Base-by-base conservation (phyloP, 2,888 invertebrate species). In the Yponomeuta evonymella region DNA sequence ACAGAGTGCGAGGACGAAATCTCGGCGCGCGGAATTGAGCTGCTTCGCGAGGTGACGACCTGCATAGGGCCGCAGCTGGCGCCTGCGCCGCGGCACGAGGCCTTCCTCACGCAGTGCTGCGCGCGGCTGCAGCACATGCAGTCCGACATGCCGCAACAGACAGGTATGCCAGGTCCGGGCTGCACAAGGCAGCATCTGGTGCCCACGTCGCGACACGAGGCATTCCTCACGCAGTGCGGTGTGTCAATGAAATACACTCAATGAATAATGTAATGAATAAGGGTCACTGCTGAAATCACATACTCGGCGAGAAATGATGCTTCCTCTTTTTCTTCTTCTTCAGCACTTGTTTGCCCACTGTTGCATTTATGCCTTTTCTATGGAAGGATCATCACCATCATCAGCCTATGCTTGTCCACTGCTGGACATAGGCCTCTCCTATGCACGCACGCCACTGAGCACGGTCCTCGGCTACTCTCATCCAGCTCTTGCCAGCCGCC, bases 1-100 rank as follows among this genome's bases (percentile, higher is more conserved):
- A 96, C 98, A 33, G 95, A 96, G 76, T 97, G 98, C 76, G 95
- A 96, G 1, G 98, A 98, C 83, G 98, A 98, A 79, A 98, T 99
- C 78, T 98, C 98, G 12, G 95, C 95, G 80, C 96, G 98, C 78
- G 99, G 97, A 30, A 98, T 98, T 76, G 96, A 97, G 87, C 90
- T 99, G 76, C 90, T 99, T 73, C 96, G 97, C 79, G 98, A 98
- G 92, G 97, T 98, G 73, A 97, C 97, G 83, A 98, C 98, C 69
- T 98, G 98, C 87, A 94, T 98, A 75, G 98, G 98, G 15, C 97
- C 98, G 64, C 94, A 96, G 77, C 92, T 99, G 75, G 94, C 96
- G 80, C 95, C 96, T 72, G 93, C 96, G 72, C 95, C 95, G 73
- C 98, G 98, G 87, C 98, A 98, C 87, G 97, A 97, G 85, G 96